Evolutionary conservation across 1,140 invertebrate species (phyloP), one percentile per base, ranked within the genome.

Genomic region (Leptopilina clavipes): DNA sequence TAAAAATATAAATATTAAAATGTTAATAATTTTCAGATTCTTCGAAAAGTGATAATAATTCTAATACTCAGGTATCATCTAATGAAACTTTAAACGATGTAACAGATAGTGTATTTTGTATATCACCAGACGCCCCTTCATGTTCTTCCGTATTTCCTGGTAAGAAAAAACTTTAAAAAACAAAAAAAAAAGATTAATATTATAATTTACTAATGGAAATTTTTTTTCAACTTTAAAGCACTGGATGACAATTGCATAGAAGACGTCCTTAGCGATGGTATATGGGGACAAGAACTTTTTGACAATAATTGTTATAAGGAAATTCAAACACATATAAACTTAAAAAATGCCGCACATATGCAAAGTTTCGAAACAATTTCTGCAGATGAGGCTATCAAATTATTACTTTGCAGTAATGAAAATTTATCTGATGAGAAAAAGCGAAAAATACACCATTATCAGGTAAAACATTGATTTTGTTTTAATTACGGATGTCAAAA

Each of bases 401-500:
- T 91, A 14, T 79, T 93, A 7, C 82, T 92, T 5, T 87, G 83
- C 18, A 90, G 94, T 84, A 92, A 92, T 82, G 82, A 90, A 1
- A 89, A 84, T 79, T 90, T 94, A 83, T 82, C 92, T 76, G 91
- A 92, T 37, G 91, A 93, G 6, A 91, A 79, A 5, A 88, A 83
- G 52, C 87, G 84, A 88, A 76, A 76, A 77, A 76, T 90, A 71
- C 83, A 83, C 17, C 71, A 84, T n/a, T 90, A 90, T 76, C 86
- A 89, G 84, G 88, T 89, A 78, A 52, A 40, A 71, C 17, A 31
- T 22, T n/a, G 12, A 31, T 71, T 11, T 31, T 1, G 37, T 37
- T 37, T 40, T 18, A n/a, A 12, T 31, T n/a, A n/a, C 7, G n/a
- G 14, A n/a, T n/a, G n/a, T n/a, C n/a, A 52, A 71, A 77, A 45